Evolutionary conservation across 2,888 invertebrate species (phyloP).

Genomic region (Monochamus alternatus): DNA sequence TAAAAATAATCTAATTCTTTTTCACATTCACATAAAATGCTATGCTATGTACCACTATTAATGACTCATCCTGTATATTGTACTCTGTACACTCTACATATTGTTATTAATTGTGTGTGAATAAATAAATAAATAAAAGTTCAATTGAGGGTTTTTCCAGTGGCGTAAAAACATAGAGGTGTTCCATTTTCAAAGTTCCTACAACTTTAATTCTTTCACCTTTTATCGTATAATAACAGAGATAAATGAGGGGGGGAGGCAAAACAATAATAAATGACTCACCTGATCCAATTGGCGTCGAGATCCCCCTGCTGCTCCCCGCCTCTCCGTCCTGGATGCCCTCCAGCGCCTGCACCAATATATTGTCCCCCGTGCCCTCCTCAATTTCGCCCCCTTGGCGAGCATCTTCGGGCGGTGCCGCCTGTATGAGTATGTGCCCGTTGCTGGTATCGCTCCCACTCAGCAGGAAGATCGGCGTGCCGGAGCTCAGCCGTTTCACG

Average conservation of each 20-base stretch:
- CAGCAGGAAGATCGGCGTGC: conserved; percentile 67
- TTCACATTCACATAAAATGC: too few species aligned
- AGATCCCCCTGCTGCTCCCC: conserved; percentile 58
- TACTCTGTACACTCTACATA: too few species aligned
- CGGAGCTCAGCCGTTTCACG: conserved; percentile 65
- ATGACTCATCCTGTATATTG: too few species aligned
- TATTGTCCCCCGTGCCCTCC: conserved; percentile 59
- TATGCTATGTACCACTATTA: too few species aligned
- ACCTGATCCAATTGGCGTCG: conserved; percentile 68
- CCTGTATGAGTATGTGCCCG: conserved; percentile 65
- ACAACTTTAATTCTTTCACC: too few species aligned
- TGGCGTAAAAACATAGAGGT: too few species aligned
- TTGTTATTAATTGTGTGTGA: too few species aligned
- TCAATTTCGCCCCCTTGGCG: conserved; percentile 51
- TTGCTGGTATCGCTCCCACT: conserved; percentile 66
- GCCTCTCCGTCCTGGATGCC: conserved; percentile 63
- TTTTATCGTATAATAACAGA: neutral
- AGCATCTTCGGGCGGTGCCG: conserved; percentile 60
- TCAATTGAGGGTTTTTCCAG: too few species aligned
- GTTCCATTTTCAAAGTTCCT: too few species aligned
- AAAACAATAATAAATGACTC: conserved; percentile 43
- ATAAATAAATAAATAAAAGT: too few species aligned
- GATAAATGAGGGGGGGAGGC: neutral
- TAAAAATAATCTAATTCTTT: too few species aligned
- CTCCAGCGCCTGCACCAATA: conserved; percentile 64